phyloP scores from a whole-genome alignment of 2,888 invertebrate species.

The Thymelicus acteon region DNA sequence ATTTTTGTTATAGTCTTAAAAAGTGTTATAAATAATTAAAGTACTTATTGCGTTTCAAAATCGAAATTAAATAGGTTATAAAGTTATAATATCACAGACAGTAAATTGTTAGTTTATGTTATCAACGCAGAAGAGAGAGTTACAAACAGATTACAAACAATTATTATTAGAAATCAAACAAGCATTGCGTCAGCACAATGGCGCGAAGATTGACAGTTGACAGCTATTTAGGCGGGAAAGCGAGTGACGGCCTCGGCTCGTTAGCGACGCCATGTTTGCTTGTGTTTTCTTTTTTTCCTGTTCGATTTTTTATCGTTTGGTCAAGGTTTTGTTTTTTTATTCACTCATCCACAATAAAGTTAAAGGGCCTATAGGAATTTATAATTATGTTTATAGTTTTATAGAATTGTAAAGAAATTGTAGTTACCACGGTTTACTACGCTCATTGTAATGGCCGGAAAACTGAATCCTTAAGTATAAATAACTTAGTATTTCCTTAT shows the following conservation, averaged over 20 bases:
- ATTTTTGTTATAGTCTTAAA: too few relatives aligned
- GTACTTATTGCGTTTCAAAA: not conserved
- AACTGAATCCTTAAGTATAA: too few relatives aligned
- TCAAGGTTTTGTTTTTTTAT: constrained; percentile 1
- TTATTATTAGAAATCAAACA: constrained; percentile 43
- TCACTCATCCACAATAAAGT: not conserved
- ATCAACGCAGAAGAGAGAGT: constrained; percentile 23
- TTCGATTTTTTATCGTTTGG: constrained; percentile 14
- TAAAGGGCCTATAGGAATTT: not conserved
- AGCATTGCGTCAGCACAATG: constrained; percentile 37
- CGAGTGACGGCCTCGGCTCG: constrained; percentile 65
- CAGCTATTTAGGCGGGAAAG: constrained; percentile 77
- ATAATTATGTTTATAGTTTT: not conserved
- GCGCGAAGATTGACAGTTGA: constrained; percentile 67
- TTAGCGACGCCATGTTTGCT: constrained; percentile 71
- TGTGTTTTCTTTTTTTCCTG: constrained; percentile 49
- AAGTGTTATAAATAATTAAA: too few relatives aligned
- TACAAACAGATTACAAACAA: constrained; percentile 11
- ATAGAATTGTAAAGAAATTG: constrained; percentile 1
- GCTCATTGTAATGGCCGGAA: too few relatives aligned
- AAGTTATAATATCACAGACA: not conserved
- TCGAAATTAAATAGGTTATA: not conserved
- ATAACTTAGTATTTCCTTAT: too few relatives aligned
- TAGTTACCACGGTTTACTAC: not conserved
- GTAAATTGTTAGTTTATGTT: not conserved